A percentile compares a stretch with the other conserved stretches of the same genome.
These are phyloP conservation scores for Stenichneumon culpator DNA, from an alignment of 2,888 invertebrate genomes.

Conservation along the genomic window DNA sequence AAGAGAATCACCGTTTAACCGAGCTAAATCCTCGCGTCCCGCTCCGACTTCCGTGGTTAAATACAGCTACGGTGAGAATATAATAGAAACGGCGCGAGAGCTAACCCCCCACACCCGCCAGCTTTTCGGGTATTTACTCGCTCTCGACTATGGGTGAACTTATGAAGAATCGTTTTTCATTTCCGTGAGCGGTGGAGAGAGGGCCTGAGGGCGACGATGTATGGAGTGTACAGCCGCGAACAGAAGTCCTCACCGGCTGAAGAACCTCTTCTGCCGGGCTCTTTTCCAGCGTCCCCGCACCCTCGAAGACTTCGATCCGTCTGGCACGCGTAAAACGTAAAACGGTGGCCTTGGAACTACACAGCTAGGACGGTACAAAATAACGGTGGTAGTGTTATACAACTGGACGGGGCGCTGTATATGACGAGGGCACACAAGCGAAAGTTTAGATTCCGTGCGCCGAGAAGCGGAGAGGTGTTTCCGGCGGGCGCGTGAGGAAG, in stretches of 20 bases:
- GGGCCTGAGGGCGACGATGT: background rate
- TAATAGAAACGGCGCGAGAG: background rate
- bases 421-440: constrained; percentile 12
- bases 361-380: constrained; percentile 34
- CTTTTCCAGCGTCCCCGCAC: background rate
- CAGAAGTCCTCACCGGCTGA: constrained; percentile 5
- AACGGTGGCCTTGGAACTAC: constrained; percentile 55
- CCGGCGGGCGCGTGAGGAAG: background rate
- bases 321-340: constrained; percentile 47
- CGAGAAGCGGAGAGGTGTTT: background rate
- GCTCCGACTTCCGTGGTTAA: constrained; percentile 10
- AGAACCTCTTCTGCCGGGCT: constrained; percentile 14
- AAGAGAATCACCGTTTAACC: background rate
- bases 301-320: constrained; percentile 36
- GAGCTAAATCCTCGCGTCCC: constrained; percentile 17
- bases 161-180: constrained; percentile 21
- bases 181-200: constrained; percentile 1
- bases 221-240: background rate
- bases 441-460: constrained; percentile 45
- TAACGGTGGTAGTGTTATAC: constrained; percentile 21
- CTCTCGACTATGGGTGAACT: constrained; percentile 4
- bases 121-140: constrained; percentile 15
- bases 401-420: background rate
- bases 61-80: constrained; percentile 1
- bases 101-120: too few species aligned